Evolutionary conservation across 30 jellyfish, hydroid and myxozoan species (phyloP).

Genomic region (Phacellophora camtschatica): DNA sequence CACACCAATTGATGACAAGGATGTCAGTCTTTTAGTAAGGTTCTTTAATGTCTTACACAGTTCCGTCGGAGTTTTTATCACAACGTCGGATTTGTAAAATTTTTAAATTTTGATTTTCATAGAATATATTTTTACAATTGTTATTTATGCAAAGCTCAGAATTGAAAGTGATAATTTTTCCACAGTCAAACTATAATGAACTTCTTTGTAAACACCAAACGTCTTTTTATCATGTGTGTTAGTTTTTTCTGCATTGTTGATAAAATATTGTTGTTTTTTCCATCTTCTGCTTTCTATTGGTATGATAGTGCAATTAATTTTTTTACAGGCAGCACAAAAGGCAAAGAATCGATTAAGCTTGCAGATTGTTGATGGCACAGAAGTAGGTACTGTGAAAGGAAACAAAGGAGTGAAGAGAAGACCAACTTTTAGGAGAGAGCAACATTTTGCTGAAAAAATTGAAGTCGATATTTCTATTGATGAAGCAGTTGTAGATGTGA

Average conservation of each 20-base stretch:
- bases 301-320: no score
- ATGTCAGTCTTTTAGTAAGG: conserved; percentile 31
- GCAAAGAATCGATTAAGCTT: conserved; percentile 81
- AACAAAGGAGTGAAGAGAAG: conserved; percentile 47
- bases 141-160: no score
- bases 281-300: neutral
- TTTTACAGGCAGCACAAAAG: conserved; percentile 69
- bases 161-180: no score
- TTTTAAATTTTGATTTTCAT: no score
- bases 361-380: conserved; percentile 3
- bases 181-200: no score
- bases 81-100: no score
- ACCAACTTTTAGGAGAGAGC: conserved; percentile 67
- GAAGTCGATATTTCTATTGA: conserved; percentile 70
- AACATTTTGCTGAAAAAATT: conserved; percentile 7
- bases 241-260: no score
- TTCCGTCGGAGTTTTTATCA: neutral
- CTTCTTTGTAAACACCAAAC: no score
- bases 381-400: conserved; percentile 5
- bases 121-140: no score
- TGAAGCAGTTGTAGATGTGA: conserved; percentile 18
- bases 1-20: conserved; percentile 51
- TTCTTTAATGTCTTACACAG: neutral
- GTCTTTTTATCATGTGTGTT: no score
- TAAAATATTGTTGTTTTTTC: no score